Evolutionary conservation across 2,888 invertebrate species (phyloP).

Genomic region (Saturnia japonica): DNA sequence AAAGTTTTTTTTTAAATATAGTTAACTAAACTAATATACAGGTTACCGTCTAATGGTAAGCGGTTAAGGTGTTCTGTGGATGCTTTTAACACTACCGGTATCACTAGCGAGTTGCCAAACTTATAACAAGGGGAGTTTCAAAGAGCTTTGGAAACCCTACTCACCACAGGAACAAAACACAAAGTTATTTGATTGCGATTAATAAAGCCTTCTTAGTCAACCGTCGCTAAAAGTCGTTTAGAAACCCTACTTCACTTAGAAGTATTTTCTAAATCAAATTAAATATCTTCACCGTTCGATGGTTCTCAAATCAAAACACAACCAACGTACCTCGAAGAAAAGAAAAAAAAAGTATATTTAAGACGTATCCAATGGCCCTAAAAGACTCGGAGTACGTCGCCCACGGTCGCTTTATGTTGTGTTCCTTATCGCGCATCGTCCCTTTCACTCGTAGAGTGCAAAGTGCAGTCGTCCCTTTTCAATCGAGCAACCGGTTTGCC

Average conservation of each 20-base stretch:
- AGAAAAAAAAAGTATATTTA: neutral
- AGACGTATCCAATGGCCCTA: conserved; percentile 2
- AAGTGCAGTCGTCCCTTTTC: neutral
- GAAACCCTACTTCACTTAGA: neutral
- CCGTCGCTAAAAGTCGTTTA: neutral
- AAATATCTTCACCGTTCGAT: neutral
- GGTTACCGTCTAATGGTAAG: no score
- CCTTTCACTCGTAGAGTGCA: neutral
- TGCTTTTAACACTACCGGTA: no score
- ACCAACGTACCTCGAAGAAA: neutral
- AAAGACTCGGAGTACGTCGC: conserved; percentile 11
- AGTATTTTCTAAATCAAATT: neutral
- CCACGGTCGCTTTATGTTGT: conserved; percentile 10
- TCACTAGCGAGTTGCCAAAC: no score
- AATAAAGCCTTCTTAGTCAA: no score
- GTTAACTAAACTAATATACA: no score
- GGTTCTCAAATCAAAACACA: neutral
- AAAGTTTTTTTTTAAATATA: no score
- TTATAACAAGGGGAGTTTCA: no score
- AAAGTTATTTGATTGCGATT: no score
- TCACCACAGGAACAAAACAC: no score
- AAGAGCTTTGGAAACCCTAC: no score
- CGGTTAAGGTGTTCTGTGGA: no score
- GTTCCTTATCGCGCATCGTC: conserved; percentile 5
- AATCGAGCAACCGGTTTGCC: conserved; percentile 6